Evolutionary conservation across 2,113 vertebrate species (phyloP), one percentile per base, ranked within the genome.

Genomic region (Pollachius pollachius): DNA sequence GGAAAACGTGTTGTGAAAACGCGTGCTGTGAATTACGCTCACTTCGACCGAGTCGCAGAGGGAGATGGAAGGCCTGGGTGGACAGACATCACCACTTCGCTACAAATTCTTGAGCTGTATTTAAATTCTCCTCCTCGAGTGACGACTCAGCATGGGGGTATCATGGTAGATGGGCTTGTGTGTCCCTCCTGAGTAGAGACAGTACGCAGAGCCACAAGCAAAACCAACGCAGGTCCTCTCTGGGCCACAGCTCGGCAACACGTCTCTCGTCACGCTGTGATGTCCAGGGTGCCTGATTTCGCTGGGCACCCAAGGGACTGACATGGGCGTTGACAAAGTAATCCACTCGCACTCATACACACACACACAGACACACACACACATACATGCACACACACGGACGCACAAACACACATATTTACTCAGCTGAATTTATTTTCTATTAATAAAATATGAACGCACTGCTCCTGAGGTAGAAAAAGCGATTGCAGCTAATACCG

Each of bases 171-270:
- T 15, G 54, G 58, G n/a, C n/a, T 19, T 65, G 18, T 61, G 63
- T 58, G 66, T 15, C 69, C 64, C 64, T 23, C 65, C 64, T 71
- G 15, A 66, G 64, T 73, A 63, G 58, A 27, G 48, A 64, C 7
- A 54, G 64, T 66, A 70, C 54, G 62, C 52, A 72, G 52, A 71
- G 11, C 15, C 34, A 37, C 56, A 62, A 61, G 48, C 25, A 62
- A 8, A 34, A 25, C 66, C 73, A 68, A 84, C 52, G 69, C 30
- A 57, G 66, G 2, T 57, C 65, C 71, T 61, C 73, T 65, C 52
- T 23, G 34, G 15, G 68, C 18, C 54, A 17, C 4, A 0, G 59
- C 48, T 69, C 48, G 76, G 13, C 73, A 52, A 52, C 62, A 70
- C 19, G 73, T 62, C 25, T 62, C 21, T 16, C 27, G 61, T 27